These are phyloP conservation scores for Chionoecetes opilio DNA, from an alignment of 1,140 invertebrate species.

Conservation along the genomic window DNA sequence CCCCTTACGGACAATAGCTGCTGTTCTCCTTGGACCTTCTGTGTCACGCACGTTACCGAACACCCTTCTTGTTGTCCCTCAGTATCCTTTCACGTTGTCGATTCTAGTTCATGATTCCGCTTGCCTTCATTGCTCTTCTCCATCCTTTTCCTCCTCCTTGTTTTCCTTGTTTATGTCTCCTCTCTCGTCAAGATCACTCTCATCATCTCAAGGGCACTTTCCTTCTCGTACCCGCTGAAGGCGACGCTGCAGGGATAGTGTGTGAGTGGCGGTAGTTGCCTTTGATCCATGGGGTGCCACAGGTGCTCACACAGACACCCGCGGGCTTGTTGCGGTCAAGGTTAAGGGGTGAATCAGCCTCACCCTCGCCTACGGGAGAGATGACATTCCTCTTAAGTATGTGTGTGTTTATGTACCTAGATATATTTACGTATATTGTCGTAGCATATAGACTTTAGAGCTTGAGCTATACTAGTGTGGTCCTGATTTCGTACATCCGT, in stretches of 20 bases:
- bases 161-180: background rate
- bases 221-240: background rate
- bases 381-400: too few relatives aligned
- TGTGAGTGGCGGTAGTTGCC: background rate
- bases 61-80: background rate
- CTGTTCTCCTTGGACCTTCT: background rate
- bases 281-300: background rate
- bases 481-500: too few relatives aligned
- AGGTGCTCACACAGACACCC: background rate
- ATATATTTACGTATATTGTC: too few relatives aligned
- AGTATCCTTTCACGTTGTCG: background rate
- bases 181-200: background rate
- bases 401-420: too few relatives aligned
- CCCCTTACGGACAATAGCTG: background rate
- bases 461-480: too few relatives aligned
- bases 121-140: background rate
- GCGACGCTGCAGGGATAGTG: background rate
- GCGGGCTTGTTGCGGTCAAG: background rate
- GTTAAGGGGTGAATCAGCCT: too few relatives aligned
- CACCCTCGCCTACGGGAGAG: too few relatives aligned
- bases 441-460: too few relatives aligned
- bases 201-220: background rate
- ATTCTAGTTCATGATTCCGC: too few relatives aligned
- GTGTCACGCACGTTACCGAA: too few relatives aligned
- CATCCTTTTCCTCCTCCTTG: background rate